These are phyloP conservation scores for Phalacrocorax aristotelis DNA, from an alignment of 2,113 vertebrate genomes.

Conservation along the genomic window DNA sequence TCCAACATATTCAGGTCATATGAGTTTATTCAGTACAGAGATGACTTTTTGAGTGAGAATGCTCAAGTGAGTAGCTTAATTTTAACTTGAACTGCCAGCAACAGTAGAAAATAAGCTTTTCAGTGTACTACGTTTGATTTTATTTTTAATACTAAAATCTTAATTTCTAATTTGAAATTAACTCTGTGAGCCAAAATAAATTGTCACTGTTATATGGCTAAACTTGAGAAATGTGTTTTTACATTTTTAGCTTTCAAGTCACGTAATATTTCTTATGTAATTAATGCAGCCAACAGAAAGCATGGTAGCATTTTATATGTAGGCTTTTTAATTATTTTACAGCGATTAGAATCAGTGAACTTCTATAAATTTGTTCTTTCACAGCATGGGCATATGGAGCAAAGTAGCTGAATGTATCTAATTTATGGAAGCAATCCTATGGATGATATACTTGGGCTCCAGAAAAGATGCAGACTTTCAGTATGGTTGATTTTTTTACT, in stretches of 20 bases:
- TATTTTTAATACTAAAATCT: not conserved
- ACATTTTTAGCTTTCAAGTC: not conserved
- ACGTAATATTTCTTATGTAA: not conserved
- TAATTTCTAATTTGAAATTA: conserved; percentile 11
- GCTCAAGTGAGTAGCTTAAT: not conserved
- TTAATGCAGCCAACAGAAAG: not conserved
- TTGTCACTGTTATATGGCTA: not conserved
- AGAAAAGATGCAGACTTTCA: not conserved
- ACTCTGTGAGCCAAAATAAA: not conserved
- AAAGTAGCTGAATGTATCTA: not conserved
- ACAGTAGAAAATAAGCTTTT: not conserved
- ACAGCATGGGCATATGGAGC: not conserved
- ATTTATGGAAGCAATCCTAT: not conserved
- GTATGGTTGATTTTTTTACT: not conserved
- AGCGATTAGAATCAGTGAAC: not conserved
- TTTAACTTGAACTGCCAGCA: not conserved
- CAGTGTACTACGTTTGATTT: not conserved
- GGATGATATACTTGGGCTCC: not conserved
- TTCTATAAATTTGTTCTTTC: not conserved
- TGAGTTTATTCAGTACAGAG: conserved; percentile 4
- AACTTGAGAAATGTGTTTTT: not conserved
- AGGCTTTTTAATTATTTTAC: not conserved
- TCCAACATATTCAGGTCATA: conserved; percentile 6
- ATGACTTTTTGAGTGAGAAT: not conserved
- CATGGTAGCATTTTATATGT: not conserved